phyloP scores from a whole-genome alignment of 2,888 invertebrate genomes.

The Hemithea aestivaria region DNA sequence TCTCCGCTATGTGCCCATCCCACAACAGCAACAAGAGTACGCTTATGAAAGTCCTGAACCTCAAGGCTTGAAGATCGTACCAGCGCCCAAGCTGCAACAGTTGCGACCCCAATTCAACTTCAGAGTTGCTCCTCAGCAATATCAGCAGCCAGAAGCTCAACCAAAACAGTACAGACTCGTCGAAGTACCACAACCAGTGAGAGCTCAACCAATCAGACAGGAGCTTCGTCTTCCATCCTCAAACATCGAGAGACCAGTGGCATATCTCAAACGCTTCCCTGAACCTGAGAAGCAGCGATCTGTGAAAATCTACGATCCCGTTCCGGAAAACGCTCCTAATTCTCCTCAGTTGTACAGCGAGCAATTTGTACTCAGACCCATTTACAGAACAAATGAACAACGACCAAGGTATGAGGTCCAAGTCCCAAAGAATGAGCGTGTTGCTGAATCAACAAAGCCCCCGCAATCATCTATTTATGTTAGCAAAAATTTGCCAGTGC shows the following conservation, averaged over 20 bases:
- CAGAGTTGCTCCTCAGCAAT: constrained; percentile 53
- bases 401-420: constrained; percentile 53
- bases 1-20: constrained; percentile 53
- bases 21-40: constrained; percentile 45
- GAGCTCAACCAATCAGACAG: constrained; percentile 50
- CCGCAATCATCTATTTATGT: constrained; percentile 68
- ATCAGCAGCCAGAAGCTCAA: constrained; percentile 58
- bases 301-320: constrained; percentile 58
- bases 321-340: constrained; percentile 40
- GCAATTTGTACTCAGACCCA: constrained; percentile 61
- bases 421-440: constrained; percentile 45
- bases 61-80: constrained; percentile 68
- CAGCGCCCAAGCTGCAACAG: constrained; percentile 64
- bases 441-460: constrained; percentile 51
- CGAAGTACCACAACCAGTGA: constrained; percentile 42
- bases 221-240: constrained; percentile 54
- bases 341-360: constrained; percentile 51
- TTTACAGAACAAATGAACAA: constrained; percentile 60
- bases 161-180: constrained; percentile 66
- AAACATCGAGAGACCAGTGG: constrained; percentile 57
- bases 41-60: constrained; percentile 61
- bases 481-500: constrained; percentile 55
- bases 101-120: constrained; percentile 44
- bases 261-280: constrained; percentile 65
- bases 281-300: constrained; percentile 61